Base-by-base conservation (phyloP, 2,797 vertebrate genomes). In the Zalophus californianus region DNA sequence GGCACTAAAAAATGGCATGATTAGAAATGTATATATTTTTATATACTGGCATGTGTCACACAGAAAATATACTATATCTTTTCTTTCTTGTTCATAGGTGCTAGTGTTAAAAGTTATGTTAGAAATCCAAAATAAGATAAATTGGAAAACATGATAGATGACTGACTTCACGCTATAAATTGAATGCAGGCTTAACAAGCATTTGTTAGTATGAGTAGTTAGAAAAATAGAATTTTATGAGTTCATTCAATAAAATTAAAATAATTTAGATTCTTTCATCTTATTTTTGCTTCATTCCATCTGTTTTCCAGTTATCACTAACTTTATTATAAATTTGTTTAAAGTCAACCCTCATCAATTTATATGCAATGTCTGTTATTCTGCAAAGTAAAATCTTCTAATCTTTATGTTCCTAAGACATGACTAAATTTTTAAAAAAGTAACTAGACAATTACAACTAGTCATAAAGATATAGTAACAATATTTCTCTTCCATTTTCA, bases 401-500 rank as follows among this genome's bases (percentile, higher is more conserved):
- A 75, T 80, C 32, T 72, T 96, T 95, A 48, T 50, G 15, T 79
- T 91, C 68, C 54, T 73, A 54, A 78, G 50, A 78, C n/a, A 52
- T 54, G 41, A 62, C 54, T 44, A 44, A 44, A 44, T 79, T 92
- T 85, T 38, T 7, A 0, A 84, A 88, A 95, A 94, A 78, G 7
- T 78, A 91, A 25, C 25, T 82, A 64, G 27, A 60, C 32, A 91
- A 73, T 91, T 86, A 94, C 54, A 94, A 44, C 44, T 82, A 70
- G 35, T 10, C 44, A 75, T 35, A 72, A 66, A 94, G 20, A 48
- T 73, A 86, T 20, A 73, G 32, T 89, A 96, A 62, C 44, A 80
- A 12, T 88, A 64, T 92, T 94, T 85, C 38, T 75, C 94, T 94
- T 93, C 41, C 23, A 78, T 89, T 86, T 94, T 90, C 84, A 96